phyloP scores from a whole-genome alignment of 2,113 vertebrate genomes.

The Laterallus jamaicensis region DNA sequence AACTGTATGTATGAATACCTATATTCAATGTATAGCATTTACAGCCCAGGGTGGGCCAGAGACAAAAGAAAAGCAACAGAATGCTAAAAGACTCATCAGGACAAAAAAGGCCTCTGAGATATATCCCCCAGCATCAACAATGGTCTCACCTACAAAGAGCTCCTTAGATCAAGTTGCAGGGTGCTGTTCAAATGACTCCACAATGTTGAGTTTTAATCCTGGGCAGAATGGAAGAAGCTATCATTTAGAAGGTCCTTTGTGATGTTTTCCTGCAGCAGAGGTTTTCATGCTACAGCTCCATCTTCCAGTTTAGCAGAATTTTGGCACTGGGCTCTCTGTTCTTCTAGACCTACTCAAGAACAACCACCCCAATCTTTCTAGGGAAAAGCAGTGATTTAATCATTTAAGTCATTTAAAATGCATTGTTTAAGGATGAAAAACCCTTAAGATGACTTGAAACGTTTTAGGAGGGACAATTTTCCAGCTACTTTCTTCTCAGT shows the following conservation, averaged over 20 bases:
- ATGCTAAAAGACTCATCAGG: background rate
- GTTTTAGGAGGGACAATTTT: background rate
- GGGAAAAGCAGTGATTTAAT: background rate
- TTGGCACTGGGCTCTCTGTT: background rate
- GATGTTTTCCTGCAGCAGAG: background rate
- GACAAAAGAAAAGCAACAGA: background rate
- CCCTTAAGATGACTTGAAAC: background rate
- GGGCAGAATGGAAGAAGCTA: background rate
- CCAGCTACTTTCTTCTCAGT: background rate
- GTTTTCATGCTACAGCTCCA: background rate
- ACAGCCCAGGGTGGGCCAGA: background rate
- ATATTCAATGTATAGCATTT: background rate
- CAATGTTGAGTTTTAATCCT: background rate
- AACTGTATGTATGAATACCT: accelerated
- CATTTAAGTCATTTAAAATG: background rate
- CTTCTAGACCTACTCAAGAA: background rate
- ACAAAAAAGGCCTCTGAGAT: background rate
- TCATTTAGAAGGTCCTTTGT: background rate
- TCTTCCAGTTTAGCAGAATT: background rate
- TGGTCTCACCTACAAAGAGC: background rate
- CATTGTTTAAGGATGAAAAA: background rate
- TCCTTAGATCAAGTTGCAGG: background rate
- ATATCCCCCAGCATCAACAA: background rate
- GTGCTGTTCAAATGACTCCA: background rate
- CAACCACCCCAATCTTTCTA: background rate